A percentile compares a stretch with the other conserved stretches of the same genome.
phyloP scores from a whole-genome alignment of 2,797 vertebrate species.

The Scolopax bukidnonensis region DNA sequence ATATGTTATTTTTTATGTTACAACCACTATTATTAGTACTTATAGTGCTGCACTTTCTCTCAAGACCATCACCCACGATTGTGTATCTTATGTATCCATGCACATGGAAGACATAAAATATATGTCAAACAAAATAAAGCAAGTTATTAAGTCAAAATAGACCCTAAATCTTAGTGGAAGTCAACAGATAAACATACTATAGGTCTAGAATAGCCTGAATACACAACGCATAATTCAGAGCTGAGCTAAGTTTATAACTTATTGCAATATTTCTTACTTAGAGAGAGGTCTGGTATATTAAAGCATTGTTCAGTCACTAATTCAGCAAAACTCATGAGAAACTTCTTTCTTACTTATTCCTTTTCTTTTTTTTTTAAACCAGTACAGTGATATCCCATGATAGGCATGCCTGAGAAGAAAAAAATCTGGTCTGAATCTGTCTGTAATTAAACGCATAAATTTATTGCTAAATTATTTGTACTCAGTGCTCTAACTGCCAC shows the following conservation, averaged over 20 bases:
- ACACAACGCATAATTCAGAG: slow-evolving; percentile 84
- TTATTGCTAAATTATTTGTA: slow-evolving; percentile 8
- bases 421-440: slow-evolving; percentile 1
- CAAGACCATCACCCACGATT: slow-evolving; percentile 80
- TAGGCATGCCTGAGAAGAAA: neutral
- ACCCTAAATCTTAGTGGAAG: slow-evolving; percentile 84
- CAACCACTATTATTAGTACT: slow-evolving; percentile 63
- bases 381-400: neutral
- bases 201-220: slow-evolving; percentile 77
- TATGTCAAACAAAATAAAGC: slow-evolving; percentile 86
- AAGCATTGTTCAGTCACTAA: slow-evolving; percentile 68
- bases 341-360: neutral
- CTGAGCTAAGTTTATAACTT: slow-evolving; percentile 75
- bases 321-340: slow-evolving; percentile 68
- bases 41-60: slow-evolving; percentile 78
- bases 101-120: slow-evolving; percentile 84
- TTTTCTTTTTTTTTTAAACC: neutral
- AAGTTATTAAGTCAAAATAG: slow-evolving; percentile 83
- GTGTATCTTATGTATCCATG: slow-evolving; percentile 81
- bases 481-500: neutral
- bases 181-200: slow-evolving; percentile 86
- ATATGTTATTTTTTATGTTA: slow-evolving; percentile 30
- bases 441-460: slow-evolving; percentile 37
- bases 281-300: slow-evolving; percentile 71
- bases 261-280: slow-evolving; percentile 74